These are phyloP conservation scores for Lophius americanus DNA, from an alignment of 2,797 vertebrate species.

Conservation along the genomic window DNA sequence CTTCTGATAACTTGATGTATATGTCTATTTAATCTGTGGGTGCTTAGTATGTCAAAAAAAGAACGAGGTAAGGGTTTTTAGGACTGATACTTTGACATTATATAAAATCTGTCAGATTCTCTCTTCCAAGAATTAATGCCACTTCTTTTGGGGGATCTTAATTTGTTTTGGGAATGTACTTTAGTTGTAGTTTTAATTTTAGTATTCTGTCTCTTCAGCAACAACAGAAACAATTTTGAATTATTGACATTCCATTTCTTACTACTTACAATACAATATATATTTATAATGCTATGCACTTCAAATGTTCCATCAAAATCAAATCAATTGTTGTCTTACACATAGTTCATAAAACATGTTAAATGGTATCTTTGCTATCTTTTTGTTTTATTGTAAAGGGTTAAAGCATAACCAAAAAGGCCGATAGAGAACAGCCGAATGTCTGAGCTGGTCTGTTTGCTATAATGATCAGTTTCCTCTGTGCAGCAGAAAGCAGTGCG, in stretches of 20 bases:
- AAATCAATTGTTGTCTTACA: background rate
- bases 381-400: background rate
- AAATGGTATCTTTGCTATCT: background rate
- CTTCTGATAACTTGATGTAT: too few species aligned
- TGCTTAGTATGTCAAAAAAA: too few species aligned
- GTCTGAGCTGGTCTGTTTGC: slow-evolving; percentile 6
- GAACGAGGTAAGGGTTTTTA: too few species aligned
- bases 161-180: too few species aligned
- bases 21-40: too few species aligned
- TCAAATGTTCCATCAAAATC: background rate
- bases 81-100: too few species aligned
- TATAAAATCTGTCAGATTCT: too few species aligned
- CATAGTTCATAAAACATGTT: background rate
- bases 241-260: background rate
- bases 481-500: background rate
- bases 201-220: background rate
- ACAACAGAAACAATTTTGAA: background rate
- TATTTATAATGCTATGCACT: background rate
- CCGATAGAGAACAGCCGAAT: slow-evolving; percentile 2
- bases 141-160: too few species aligned
- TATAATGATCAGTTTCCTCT: slow-evolving; percentile 8
- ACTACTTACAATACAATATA: background rate
- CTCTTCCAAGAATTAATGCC: too few species aligned
- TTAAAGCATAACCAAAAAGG: background rate
- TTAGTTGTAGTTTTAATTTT: too few species aligned